phyloP scores from a whole-genome alignment of 2,888 invertebrate genomes.

The Linyphia triangularis region DNA sequence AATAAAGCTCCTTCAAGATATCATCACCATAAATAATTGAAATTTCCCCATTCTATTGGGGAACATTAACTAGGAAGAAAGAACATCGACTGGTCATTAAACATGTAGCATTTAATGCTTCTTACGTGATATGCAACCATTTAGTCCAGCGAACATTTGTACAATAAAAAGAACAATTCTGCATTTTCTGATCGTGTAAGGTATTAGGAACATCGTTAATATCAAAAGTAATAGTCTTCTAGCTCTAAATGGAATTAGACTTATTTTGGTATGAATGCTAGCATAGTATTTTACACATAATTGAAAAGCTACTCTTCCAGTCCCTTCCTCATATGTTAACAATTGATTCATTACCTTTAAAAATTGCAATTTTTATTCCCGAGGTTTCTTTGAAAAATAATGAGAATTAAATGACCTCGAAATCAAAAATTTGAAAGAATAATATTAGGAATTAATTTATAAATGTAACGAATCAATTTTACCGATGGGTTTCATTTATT shows the following conservation, averaged over 20 bases:
- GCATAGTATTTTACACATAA: neutral
- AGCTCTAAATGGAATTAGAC: neutral
- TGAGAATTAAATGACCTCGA: neutral
- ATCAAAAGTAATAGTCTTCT: neutral
- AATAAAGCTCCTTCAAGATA: neutral
- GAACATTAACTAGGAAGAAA: neutral
- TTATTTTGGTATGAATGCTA: neutral
- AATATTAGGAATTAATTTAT: too few relatives aligned
- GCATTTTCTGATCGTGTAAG: neutral
- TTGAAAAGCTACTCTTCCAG: neutral
- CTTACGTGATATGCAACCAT: conserved; percentile 20
- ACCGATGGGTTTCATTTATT: too few relatives aligned
- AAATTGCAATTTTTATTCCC: neutral
- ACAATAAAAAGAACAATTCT: neutral
- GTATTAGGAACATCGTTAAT: neutral
- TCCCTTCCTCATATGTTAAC: neutral
- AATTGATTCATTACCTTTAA: conserved; percentile 7
- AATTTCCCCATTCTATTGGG: conserved; percentile 1
- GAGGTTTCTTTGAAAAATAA: neutral
- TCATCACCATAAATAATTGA: conserved; percentile 42
- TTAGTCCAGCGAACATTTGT: neutral
- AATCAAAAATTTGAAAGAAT: neutral
- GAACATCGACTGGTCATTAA: neutral
- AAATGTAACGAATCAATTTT: too few relatives aligned
- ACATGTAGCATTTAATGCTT: conserved; percentile 13